Base-by-base conservation (phyloP, 2,797 vertebrate genomes). In the Emydoidea blandingii region DNA sequence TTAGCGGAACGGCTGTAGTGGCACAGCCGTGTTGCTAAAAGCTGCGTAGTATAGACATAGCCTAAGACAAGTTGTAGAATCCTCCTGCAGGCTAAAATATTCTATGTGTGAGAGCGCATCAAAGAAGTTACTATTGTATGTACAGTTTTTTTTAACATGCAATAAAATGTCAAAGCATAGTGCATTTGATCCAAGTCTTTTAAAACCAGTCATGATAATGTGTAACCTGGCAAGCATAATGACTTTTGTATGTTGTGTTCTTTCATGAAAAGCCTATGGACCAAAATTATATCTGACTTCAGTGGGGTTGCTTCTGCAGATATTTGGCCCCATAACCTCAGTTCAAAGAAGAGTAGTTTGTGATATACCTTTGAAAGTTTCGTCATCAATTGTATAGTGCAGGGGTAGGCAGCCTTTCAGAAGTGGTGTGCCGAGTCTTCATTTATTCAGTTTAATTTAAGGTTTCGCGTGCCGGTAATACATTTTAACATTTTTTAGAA, bases 91-190 rank as follows among this genome's bases (percentile, higher is more conserved):
- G 31, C 72, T 49, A 82, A 76, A 74, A 68, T 89, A 49, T 74
- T 25, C 16, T 44, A n/a, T n/a, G 62, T 65, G 34, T 53, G 80
- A 83, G 80, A 76, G 72, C 41, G 80, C 80, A 54, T 34, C 87
- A 74, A 81, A 87, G 89, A 95, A 47, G 47, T 93, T 92, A 41
- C 84, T 85, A 6, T 65, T 72, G 80, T 92, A 59, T 82, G 78
- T n/a, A 85, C 82, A 52, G 88, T 79, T 76, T 27, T 81, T 92
- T 25, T 18, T 94, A 83, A 87, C 86, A 52, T 94, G 52, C 88
- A 94, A 82, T 44, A 86, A 79, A 95, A 94, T 23, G 83, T 90
- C 74, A 90, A 90, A 92, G 62, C 62, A 65, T 89, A 92, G 44
- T 19, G n/a, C 76, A 81, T 94, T 65, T 72, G 79, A 95, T 49